Base-by-base conservation (phyloP, 2,888 invertebrate genomes). In the Ophion obscuratus region DNA sequence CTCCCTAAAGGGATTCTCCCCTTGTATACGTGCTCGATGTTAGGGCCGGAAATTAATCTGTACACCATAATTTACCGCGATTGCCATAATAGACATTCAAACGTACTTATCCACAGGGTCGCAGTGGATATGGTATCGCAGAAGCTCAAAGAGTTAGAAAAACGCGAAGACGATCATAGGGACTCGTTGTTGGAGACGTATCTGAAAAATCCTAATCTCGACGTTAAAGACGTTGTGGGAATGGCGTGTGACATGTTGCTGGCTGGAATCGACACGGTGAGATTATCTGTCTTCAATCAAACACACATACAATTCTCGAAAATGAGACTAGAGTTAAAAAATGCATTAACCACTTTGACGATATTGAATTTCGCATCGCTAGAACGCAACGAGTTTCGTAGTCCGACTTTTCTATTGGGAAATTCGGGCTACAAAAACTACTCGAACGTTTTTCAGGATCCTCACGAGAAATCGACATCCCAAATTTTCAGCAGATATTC, bases 231-330 rank as follows among this genome's bases (percentile, higher is more conserved):
- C 93, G 95, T 98, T n/a, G 95, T 97, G 68, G 98, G 98, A 80
- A 97, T 98, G 95, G 96, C 97, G 83, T 97, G 97, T 61, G 98
- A 98, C 94, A 96, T 98, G 92, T 94, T 98, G 36, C 95, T 98
- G 92, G 98, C 98, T 76, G 97, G 98, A 81, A 96, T 98, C 81
- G 98, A 98, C 92, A 98, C 98, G 85, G 97, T 97, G 95, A 94
- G 94, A 68, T 61, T 68, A 40, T 36, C 2, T 73, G 7, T 2
- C 2, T 4, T 2, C 27, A 1, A 9, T n/a, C 14, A 17, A 66
- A 36, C 11, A 9, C 44, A 3, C 59, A 17, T 9, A 24, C 59
- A 73, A 6, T 17, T 27, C 11, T 27, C 27, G 5, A 71, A 53
- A 17, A 53, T 53, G 53, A 53, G 14, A 53, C 53, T 17, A 31